These are phyloP conservation scores for Neopelma chrysocephalum DNA, from an alignment of 2,797 vertebrate species.

Conservation along the genomic window DNA sequence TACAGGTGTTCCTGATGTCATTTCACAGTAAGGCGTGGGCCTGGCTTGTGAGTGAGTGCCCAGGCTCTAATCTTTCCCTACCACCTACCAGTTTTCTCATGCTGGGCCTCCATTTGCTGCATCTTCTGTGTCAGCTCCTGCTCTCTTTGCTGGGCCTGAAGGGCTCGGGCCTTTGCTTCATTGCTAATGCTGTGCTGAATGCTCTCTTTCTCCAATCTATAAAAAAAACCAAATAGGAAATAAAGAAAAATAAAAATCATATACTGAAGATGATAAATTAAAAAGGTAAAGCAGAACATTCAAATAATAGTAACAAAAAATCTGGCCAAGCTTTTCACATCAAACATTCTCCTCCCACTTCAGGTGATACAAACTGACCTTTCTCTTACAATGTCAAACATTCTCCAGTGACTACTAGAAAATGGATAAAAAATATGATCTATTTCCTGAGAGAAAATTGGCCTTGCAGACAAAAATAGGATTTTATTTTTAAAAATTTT, in stretches of 20 bases:
- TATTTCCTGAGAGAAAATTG: background rate
- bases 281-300: background rate
- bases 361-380: slow-evolving; percentile 36
- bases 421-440: background rate
- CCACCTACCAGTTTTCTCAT: slow-evolving; percentile 91
- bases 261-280: background rate
- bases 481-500: background rate
- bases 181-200: slow-evolving; percentile 81
- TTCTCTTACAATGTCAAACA: slow-evolving; percentile 47
- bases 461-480: background rate
- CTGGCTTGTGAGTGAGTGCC: slow-evolving; percentile 77
- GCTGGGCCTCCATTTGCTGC: slow-evolving; percentile 88
- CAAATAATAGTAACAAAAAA: background rate
- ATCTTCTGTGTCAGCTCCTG: slow-evolving; percentile 87
- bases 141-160: slow-evolving; percentile 85
- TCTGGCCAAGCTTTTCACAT: background rate
- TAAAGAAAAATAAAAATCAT: slow-evolving; percentile 8
- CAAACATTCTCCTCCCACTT: background rate
- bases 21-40: slow-evolving; percentile 83
- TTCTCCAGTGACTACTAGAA: background rate
- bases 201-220: slow-evolving; percentile 87
- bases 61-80: slow-evolving; percentile 82
- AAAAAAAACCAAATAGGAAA: background rate
- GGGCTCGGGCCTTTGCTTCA: slow-evolving; percentile 82
- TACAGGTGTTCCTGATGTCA: slow-evolving; percentile 92